These are phyloP conservation scores for Paratrypauchen microcephalus DNA, from an alignment of 2,797 vertebrate species.

Conservation along the genomic window DNA sequence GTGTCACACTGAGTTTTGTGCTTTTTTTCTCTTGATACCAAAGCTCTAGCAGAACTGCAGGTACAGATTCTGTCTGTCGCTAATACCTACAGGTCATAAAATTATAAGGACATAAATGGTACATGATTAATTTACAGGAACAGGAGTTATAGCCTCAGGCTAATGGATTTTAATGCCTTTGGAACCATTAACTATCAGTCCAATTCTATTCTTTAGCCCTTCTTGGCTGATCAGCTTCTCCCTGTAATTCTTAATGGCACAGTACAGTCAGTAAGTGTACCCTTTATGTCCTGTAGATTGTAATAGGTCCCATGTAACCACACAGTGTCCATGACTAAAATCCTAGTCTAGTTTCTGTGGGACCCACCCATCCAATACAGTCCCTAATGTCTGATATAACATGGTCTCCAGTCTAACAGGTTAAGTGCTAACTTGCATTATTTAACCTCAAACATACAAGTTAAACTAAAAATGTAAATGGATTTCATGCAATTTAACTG, in stretches of 20 bases:
- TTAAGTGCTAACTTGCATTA: slow-evolving; percentile 70
- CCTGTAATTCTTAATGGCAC: slow-evolving; percentile 15
- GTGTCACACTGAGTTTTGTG: slow-evolving; percentile 56
- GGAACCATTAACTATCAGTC: slow-evolving; percentile 30
- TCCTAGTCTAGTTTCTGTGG: slow-evolving; percentile 61
- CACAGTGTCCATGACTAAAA: slow-evolving; percentile 73
- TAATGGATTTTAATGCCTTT: slow-evolving; percentile 26
- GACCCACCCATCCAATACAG: slow-evolving; percentile 32
- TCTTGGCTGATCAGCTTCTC: slow-evolving; percentile 13
- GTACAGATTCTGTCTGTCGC: slow-evolving; percentile 71
- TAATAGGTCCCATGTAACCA: slow-evolving; percentile 70
- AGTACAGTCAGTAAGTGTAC: slow-evolving; percentile 56
- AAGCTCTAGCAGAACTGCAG: slow-evolving; percentile 78
- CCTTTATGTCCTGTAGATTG: slow-evolving; percentile 73
- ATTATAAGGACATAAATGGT: slow-evolving; percentile 74
- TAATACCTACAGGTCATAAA: slow-evolving; percentile 50
- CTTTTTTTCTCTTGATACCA: slow-evolving; percentile 61
- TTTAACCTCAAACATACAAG: slow-evolving; percentile 65
- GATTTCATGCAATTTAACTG: slow-evolving; percentile 58
- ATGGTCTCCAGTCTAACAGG: slow-evolving; percentile 61
- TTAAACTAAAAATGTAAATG: slow-evolving; percentile 26
- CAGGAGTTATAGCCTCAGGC: slow-evolving; percentile 8
- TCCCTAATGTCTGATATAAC: slow-evolving; percentile 55
- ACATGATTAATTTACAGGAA: slow-evolving; percentile 50
- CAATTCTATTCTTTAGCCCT: slow-evolving; percentile 23